phyloP scores from a whole-genome alignment of 2,113 vertebrate genomes.

The Haemorhous mexicanus region DNA sequence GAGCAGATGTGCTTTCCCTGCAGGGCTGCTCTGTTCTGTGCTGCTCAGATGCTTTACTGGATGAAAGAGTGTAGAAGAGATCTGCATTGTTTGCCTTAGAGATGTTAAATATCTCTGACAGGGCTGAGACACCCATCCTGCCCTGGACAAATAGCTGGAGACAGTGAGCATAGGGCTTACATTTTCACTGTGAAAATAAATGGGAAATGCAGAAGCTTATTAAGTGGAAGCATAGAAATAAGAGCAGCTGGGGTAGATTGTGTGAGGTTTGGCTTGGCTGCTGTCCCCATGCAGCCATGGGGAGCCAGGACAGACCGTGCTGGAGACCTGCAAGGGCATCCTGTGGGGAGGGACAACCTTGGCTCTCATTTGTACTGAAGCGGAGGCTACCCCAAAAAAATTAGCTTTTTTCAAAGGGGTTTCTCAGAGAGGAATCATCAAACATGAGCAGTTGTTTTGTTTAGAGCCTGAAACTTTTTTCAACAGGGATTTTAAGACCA shows the following conservation, averaged over 20 bases:
- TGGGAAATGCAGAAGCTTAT: not conserved
- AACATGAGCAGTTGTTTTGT: not conserved
- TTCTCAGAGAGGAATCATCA: not conserved
- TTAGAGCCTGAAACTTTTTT: not conserved
- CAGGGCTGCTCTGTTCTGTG: not conserved
- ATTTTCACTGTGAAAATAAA: not conserved
- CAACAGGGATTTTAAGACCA: not conserved
- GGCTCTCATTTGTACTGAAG: not conserved
- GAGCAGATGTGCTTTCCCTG: not conserved
- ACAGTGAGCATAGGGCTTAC: not conserved
- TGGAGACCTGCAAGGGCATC: not conserved
- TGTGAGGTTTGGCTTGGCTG: not conserved
- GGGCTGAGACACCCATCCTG: not conserved
- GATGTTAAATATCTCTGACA: not conserved
- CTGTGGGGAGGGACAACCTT: rapidly evolving
- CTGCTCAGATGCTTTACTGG: not conserved
- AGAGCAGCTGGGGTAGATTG: not conserved
- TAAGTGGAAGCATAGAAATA: not conserved
- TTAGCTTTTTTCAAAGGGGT: not conserved
- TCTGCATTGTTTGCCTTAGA: not conserved
- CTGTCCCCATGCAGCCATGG: rapidly evolving
- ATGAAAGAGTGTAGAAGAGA: not conserved
- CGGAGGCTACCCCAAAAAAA: not conserved
- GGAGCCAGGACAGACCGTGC: rapidly evolving
- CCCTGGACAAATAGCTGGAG: not conserved